Evolutionary conservation across 2,797 vertebrate genomes (phyloP).

Genomic region (Cygnus olor): DNA sequence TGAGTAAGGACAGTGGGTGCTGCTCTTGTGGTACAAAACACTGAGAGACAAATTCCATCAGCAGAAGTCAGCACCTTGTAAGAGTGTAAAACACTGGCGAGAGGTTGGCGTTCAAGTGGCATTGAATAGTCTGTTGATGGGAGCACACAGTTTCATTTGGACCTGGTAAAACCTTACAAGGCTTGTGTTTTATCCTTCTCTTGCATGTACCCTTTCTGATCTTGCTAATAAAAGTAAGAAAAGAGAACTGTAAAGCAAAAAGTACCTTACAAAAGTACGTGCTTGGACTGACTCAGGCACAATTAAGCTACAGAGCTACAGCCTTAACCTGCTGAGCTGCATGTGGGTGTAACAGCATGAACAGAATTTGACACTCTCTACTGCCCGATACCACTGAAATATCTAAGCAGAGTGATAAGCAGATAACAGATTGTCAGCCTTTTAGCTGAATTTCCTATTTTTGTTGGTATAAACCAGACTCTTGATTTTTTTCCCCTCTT

Average conservation of each 20-base stretch:
- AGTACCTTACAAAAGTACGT: slow-evolving; percentile 52
- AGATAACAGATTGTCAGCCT: slow-evolving; percentile 75
- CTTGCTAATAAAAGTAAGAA: slow-evolving; percentile 59
- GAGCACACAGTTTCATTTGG: slow-evolving; percentile 50
- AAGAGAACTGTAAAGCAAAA: slow-evolving; percentile 42
- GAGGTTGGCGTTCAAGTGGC: slow-evolving; percentile 48
- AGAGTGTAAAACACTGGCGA: slow-evolving; percentile 54
- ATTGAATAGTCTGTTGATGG: slow-evolving; percentile 42
- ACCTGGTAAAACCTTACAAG: slow-evolving; percentile 36
- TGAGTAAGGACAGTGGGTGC: background rate
- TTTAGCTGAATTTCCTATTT: slow-evolving; percentile 74
- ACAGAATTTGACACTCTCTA: slow-evolving; percentile 66
- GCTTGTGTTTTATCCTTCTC: slow-evolving; percentile 36
- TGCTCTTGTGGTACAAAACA: background rate
- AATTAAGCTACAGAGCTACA: slow-evolving; percentile 50
- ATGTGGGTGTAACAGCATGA: slow-evolving; percentile 65
- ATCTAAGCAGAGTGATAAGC: slow-evolving; percentile 67
- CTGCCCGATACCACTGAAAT: slow-evolving; percentile 69
- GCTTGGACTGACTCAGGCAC: slow-evolving; percentile 51
- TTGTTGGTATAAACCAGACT: slow-evolving; percentile 62
- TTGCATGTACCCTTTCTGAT: slow-evolving; percentile 25
- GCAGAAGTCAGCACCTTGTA: slow-evolving; percentile 49
- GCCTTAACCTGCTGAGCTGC: slow-evolving; percentile 58
- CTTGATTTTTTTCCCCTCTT: background rate
- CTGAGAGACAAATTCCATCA: background rate